Conservation (phyloP, 2,797 vertebrate species). For the Distichodus sexfasciatus region DNA sequence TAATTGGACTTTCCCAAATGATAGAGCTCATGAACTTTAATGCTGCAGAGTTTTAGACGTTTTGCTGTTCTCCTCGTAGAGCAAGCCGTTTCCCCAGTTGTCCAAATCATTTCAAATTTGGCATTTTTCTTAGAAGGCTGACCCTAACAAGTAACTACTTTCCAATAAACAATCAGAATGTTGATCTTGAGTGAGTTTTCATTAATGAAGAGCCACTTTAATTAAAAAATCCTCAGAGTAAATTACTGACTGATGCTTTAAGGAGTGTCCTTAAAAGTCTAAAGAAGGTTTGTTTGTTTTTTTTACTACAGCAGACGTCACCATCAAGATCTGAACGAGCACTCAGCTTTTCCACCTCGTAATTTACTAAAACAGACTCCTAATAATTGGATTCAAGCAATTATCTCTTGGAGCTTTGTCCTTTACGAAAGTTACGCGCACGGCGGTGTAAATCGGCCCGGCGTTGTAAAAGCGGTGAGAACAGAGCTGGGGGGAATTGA, state of each 20-base stretch:
- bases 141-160: no score
- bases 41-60: no score
- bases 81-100: no score
- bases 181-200: no score
- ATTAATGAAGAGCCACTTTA: slow-evolving; percentile 19
- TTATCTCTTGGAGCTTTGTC: slow-evolving; percentile 52
- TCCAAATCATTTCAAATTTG: no score
- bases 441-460: slow-evolving; percentile 49
- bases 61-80: no score
- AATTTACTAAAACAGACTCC: slow-evolving; percentile 53
- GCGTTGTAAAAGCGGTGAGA: slow-evolving; percentile 46
- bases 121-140: no score
- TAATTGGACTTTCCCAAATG: no score
- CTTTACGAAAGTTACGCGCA: slow-evolving; percentile 55
- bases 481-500: slow-evolving; percentile 56
- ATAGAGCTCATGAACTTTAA: no score
- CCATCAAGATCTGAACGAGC: slow-evolving; percentile 20
- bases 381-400: slow-evolving; percentile 57
- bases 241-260: not conserved
- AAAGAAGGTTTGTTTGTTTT: slow-evolving; percentile 31
- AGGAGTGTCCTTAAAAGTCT: slow-evolving; percentile 27
- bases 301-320: slow-evolving; percentile 4
- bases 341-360: slow-evolving; percentile 24
- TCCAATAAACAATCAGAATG: no score
- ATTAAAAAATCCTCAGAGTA: no score